Conservation (phyloP, 2,797 vertebrate species). For the Pteropus rufus region DNA sequence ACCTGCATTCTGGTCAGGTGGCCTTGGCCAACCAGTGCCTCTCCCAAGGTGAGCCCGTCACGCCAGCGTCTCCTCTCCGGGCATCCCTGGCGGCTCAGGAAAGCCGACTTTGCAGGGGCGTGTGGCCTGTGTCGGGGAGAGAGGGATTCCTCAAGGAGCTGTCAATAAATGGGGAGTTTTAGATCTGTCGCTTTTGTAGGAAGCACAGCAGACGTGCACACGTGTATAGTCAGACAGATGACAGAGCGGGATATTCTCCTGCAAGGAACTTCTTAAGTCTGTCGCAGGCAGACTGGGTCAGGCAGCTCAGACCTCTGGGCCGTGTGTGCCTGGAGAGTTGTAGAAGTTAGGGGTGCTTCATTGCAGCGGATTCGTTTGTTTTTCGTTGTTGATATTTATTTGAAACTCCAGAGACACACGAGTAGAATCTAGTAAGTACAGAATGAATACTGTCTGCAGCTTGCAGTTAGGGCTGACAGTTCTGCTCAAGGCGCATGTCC, state of each 20-base stretch:
- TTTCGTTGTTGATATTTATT: not conserved
- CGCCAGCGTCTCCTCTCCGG: fast-evolving
- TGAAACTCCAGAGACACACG: not conserved
- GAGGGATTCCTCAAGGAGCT: not conserved
- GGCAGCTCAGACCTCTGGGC: not conserved
- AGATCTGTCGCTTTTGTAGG: not conserved
- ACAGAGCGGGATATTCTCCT: not conserved
- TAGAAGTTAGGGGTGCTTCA: not conserved
- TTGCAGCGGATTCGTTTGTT: not conserved
- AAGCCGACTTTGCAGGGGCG: not conserved
- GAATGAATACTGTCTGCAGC: not conserved
- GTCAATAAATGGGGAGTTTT: not conserved
- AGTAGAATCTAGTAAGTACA: not conserved
- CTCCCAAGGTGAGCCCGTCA: conserved; percentile 91
- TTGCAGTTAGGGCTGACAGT: not conserved
- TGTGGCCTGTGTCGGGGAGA: too few species aligned
- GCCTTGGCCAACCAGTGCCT: conserved; percentile 98
- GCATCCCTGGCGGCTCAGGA: not conserved
- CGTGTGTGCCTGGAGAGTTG: not conserved
- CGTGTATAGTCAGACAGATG: not conserved
- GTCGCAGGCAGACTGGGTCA: not conserved
- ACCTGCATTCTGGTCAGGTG: conserved; percentile 95
- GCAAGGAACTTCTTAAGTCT: not conserved
- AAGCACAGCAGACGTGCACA: not conserved
- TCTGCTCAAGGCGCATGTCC: not conserved